These are phyloP conservation scores for Myiotriccus ornatus DNA, from an alignment of 2,797 vertebrate genomes.

Conservation along the genomic window DNA sequence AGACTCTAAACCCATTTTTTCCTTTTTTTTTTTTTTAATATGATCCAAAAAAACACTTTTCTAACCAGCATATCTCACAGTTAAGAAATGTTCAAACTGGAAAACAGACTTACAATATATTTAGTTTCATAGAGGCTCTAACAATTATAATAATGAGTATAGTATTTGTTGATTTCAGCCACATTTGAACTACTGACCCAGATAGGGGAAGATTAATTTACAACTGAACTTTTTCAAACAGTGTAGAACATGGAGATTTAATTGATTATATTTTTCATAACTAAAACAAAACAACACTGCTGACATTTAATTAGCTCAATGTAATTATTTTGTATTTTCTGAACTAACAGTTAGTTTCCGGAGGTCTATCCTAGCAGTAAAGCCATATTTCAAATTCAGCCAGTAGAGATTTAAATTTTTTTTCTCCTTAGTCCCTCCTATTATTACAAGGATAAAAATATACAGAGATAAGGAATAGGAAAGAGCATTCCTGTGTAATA, in stretches of 20 bases:
- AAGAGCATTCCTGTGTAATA: neutral
- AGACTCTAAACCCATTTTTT: neutral
- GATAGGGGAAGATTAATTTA: neutral
- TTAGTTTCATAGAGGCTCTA: neutral
- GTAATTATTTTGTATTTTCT: neutral
- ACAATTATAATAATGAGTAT: neutral
- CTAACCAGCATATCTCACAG: neutral
- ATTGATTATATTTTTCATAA: neutral
- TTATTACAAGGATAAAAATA: neutral
- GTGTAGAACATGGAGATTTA: neutral
- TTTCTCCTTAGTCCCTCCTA: neutral
- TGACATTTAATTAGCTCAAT: neutral
- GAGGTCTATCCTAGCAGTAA: neutral
- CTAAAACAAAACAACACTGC: neutral
- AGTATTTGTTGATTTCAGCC: neutral
- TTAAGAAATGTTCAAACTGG: neutral
- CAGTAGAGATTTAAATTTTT: neutral
- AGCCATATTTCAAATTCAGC: neutral
- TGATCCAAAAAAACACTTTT: neutral
- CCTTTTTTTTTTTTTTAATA: accelerated
- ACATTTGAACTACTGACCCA: neutral
- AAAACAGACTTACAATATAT: neutral
- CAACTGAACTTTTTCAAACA: neutral
- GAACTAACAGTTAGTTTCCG: neutral
- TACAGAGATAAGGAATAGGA: neutral